Evolutionary conservation across 2,888 invertebrate genomes (phyloP).

Genomic region (Noctua janthina): DNA sequence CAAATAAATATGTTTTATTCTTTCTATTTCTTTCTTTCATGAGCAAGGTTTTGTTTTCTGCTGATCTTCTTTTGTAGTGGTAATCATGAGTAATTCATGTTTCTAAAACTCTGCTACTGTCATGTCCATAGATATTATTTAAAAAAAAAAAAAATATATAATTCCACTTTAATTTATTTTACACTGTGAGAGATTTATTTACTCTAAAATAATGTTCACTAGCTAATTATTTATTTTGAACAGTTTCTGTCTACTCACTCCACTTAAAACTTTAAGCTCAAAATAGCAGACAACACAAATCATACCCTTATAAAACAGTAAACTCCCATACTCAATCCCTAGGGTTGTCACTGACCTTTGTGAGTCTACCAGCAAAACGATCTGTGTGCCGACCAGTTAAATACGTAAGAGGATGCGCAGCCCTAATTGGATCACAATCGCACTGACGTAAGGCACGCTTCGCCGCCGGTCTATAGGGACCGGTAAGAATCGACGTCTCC

Average conservation of each 20-base stretch:
- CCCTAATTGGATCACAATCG: constrained; percentile 88
- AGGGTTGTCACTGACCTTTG: constrained; percentile 67
- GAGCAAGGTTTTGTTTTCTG: neutral
- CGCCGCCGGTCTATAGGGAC: constrained; percentile 74
- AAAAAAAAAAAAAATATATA: neutral
- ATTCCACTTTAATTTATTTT: neutral
- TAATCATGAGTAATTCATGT: neutral
- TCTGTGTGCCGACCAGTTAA: constrained; percentile 84
- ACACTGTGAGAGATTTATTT: neutral
- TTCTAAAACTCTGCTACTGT: neutral
- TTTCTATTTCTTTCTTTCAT: no score
- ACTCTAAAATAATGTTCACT: neutral
- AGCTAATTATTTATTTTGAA: neutral
- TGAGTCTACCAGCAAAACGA: constrained; percentile 73
- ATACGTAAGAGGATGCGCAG: constrained; percentile 86
- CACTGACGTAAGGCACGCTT: constrained; percentile 82
- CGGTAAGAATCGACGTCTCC: constrained; percentile 75
- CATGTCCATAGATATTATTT: neutral
- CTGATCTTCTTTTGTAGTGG: neutral
- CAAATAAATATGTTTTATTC: no score
- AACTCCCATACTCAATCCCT: constrained; percentile 63
- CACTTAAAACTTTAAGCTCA: neutral
- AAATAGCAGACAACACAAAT: constrained; percentile 33
- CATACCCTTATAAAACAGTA: constrained; percentile 64
- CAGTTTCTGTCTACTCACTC: neutral